These are phyloP conservation scores for Labroides dimidiatus DNA, from an alignment of 2,797 vertebrate genomes.

Conservation along the genomic window DNA sequence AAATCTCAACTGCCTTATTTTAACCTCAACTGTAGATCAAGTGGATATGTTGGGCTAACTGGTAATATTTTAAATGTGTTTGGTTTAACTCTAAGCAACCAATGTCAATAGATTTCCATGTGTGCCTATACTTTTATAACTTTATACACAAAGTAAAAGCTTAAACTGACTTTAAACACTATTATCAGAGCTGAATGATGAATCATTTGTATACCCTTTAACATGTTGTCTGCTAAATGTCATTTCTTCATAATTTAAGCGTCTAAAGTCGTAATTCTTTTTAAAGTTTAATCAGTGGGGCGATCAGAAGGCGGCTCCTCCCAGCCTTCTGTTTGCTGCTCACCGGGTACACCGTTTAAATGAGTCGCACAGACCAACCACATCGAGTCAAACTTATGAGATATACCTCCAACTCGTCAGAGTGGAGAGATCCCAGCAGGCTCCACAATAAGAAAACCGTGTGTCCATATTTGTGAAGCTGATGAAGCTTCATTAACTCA, in stretches of 20 bases:
- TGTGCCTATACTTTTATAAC: constrained; percentile 58
- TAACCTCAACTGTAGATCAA: constrained; percentile 56
- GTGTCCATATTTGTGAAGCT: constrained; percentile 36
- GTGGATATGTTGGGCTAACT: constrained; percentile 54
- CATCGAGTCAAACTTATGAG: constrained; percentile 46
- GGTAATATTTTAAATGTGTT: constrained; percentile 45
- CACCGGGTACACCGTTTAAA: constrained; percentile 19
- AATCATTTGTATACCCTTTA: constrained; percentile 17
- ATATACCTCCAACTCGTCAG: constrained; percentile 25
- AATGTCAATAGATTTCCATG: constrained; percentile 56
- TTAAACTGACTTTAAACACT: constrained; percentile 30
- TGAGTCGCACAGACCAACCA: constrained; percentile 23
- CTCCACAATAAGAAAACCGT: constrained; percentile 39
- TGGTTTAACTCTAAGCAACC: constrained; percentile 56
- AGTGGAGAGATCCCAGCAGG: constrained; percentile 42
- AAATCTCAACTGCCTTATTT: constrained; percentile 69
- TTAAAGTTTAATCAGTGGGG: constrained; percentile 39
- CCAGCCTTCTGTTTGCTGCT: constrained; percentile 43
- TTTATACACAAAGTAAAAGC: constrained; percentile 17
- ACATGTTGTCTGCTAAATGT: constrained; percentile 20
- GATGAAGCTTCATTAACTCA: constrained; percentile 64
- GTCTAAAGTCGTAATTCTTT: constrained; percentile 32
- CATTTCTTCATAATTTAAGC: constrained; percentile 38
- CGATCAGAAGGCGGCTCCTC: constrained; percentile 52
- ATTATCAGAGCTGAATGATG: constrained; percentile 27